Evolutionary conservation across 2,797 vertebrate genomes (phyloP), one percentile per base, ranked within the genome.

Genomic region (Chelon auratus): DNA sequence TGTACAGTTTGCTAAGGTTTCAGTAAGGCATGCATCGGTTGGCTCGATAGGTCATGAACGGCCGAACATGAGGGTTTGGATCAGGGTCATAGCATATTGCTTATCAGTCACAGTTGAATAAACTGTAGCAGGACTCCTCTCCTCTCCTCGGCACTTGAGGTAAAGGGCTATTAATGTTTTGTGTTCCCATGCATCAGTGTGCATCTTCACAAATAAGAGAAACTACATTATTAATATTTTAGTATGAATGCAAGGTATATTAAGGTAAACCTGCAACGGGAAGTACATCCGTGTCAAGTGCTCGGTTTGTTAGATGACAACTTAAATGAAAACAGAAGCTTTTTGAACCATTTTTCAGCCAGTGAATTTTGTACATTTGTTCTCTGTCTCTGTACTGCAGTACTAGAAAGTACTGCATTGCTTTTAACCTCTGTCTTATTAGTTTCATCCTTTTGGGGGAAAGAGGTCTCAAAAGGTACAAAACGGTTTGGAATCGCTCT

Each of bases 31-130:
- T 43, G 40, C 12, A 18, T 60, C 0, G 22, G 62, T 63, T 20
- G 26, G 52, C 24, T 61, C 20, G 26, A 14, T n/a, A 53, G 67
- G 55, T 77, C 70, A 68, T 61, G 50, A 78, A 52, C 50, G 42
- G 22, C 26, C 56, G 72, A 15, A 30, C 11, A 22, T 2, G 0
- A 64, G 64, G 70, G 69, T 71, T 87, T 64, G 73, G 18, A 15
- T 60, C 3, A 22, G 51, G 60, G 68, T 71, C 61, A 71, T 17
- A 33, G 60, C 22, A 69, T 33, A 10, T 51, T 67, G 6, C 47
- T 37, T 1, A 69, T 81, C 80, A 51, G 75, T 80, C 65, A 72
- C 74, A 73, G 74, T 70, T 80, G 59, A 72, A 72, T 65, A 48
- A 64, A 65, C 51, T 3, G 62, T 61, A 24, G 26, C 54, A 3